Percentiles rank a stretch among this genome's conserved stretches.
These are phyloP conservation scores for Chelonoidis abingdonii DNA, from an alignment of 2,113 vertebrate species.

Conservation along the genomic window DNA sequence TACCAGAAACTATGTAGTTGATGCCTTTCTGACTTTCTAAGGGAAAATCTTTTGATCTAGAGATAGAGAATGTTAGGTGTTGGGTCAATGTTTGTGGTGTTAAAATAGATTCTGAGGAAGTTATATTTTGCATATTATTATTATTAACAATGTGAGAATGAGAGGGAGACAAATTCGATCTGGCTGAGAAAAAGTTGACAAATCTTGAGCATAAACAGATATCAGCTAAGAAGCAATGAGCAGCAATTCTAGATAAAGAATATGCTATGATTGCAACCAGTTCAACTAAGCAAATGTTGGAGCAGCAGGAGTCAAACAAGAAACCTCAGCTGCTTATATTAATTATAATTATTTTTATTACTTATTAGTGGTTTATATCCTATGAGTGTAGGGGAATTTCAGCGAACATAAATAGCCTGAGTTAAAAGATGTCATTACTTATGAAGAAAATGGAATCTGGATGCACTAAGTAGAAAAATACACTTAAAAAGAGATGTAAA, in stretches of 20 bases:
- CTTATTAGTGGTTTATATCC: not conserved
- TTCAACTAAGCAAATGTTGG: not conserved
- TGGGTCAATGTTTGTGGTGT: not conserved
- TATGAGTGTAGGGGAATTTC: not conserved
- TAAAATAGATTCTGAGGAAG: not conserved
- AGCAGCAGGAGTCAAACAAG: not conserved
- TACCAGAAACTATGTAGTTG: not conserved
- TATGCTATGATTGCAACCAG: too few relatives aligned
- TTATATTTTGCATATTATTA: not conserved
- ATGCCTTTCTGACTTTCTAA: conserved; percentile 19
- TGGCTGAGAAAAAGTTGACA: not conserved
- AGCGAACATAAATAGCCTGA: not conserved
- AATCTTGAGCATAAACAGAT: not conserved
- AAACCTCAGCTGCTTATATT: not conserved
- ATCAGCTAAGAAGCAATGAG: not conserved
- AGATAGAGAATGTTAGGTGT: not conserved
- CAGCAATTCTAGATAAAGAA: not conserved
- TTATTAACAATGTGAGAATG: not conserved
- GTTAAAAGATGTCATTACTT: not conserved
- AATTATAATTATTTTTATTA: not conserved
- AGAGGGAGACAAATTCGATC: not conserved
- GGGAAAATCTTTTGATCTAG: not conserved
- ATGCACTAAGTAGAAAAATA: not conserved
- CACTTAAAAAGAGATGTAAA: conserved; percentile 6
- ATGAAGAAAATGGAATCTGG: too few relatives aligned